These are phyloP conservation scores for Protodeltote pygarga DNA, from an alignment of 2,888 invertebrate genomes.

Conservation along the genomic window DNA sequence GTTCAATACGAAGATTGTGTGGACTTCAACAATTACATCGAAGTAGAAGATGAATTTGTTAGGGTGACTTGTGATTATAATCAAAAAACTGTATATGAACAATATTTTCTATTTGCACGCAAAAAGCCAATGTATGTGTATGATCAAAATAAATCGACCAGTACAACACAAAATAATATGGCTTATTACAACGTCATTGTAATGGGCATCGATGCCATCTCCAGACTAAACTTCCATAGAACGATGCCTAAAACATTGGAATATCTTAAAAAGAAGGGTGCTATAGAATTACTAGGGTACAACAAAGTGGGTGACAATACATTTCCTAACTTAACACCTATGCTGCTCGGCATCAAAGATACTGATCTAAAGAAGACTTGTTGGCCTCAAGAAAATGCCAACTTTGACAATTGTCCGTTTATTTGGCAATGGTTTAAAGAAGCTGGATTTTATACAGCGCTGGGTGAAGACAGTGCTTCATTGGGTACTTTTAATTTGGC, in stretches of 20 bases:
- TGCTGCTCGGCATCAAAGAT: slow-evolving; percentile 91
- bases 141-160: slow-evolving; percentile 46
- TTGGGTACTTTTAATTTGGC: slow-evolving; percentile 94
- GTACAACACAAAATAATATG: slow-evolving; percentile 54
- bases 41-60: slow-evolving; percentile 89
- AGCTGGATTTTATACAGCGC: slow-evolving; percentile 91
- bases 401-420: slow-evolving; percentile 93
- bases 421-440: slow-evolving; percentile 93
- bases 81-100: slow-evolving; percentile 85
- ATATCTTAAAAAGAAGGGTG: slow-evolving; percentile 88
- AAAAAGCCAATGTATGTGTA: slow-evolving; percentile 61
- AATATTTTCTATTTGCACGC: slow-evolving; percentile 90
- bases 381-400: slow-evolving; percentile 84
- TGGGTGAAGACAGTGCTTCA: slow-evolving; percentile 93
- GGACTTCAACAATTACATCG: slow-evolving; percentile 74
- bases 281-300: slow-evolving; percentile 94
- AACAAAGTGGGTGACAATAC: slow-evolving; percentile 98
- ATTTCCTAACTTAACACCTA: slow-evolving; percentile 95
- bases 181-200: slow-evolving; percentile 90
- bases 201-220: slow-evolving; percentile 94
- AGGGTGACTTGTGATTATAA: slow-evolving; percentile 88
- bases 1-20: slow-evolving; percentile 82
- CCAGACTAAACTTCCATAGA: slow-evolving; percentile 93
- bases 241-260: slow-evolving; percentile 92
- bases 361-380: slow-evolving; percentile 89